phyloP scores from a whole-genome alignment of 2,797 vertebrate genomes.

The Scleropages formosus region DNA sequence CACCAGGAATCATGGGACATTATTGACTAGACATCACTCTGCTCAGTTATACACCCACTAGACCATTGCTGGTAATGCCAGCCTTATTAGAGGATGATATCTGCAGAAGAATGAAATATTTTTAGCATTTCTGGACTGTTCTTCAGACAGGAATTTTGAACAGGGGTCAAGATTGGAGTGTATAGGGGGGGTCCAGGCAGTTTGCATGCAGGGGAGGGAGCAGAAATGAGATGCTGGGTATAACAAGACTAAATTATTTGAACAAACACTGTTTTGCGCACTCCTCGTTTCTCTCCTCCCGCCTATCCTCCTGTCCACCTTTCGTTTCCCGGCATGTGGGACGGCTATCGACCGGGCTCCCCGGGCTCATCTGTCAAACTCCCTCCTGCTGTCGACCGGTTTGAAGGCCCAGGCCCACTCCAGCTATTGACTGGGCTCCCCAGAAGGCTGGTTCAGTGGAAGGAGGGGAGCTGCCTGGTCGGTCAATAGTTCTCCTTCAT shows the following conservation, averaged over 20 bases:
- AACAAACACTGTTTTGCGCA: slow-evolving; percentile 44
- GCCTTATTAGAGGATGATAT: too few relatives aligned
- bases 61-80: slow-evolving; percentile 41
- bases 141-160: too few relatives aligned
- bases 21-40: slow-evolving; percentile 59
- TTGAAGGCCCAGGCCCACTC: slow-evolving; percentile 31
- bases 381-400: slow-evolving; percentile 41
- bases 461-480: slow-evolving; percentile 23
- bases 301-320: slow-evolving; percentile 34
- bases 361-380: slow-evolving; percentile 43
- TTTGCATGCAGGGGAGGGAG: too few relatives aligned
- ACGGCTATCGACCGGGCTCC: slow-evolving; percentile 52
- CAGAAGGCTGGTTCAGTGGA: not conserved
- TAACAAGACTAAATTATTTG: slow-evolving; percentile 51
- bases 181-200: too few relatives aligned
- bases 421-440: slow-evolving; percentile 38
- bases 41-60: slow-evolving; percentile 55
- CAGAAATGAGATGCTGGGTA: not conserved
- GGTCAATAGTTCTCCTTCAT: slow-evolving; percentile 25
- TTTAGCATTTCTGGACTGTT: too few relatives aligned
- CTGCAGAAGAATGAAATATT: too few relatives aligned
- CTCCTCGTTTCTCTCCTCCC: slow-evolving; percentile 18
- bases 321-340: slow-evolving; percentile 36
- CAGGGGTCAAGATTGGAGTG: too few relatives aligned
- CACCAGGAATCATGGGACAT: slow-evolving; percentile 65